Evolutionary conservation across 2,888 invertebrate genomes (phyloP), one percentile per base, ranked within the genome.

Genomic region (Prosopocoilus inquinatus): DNA sequence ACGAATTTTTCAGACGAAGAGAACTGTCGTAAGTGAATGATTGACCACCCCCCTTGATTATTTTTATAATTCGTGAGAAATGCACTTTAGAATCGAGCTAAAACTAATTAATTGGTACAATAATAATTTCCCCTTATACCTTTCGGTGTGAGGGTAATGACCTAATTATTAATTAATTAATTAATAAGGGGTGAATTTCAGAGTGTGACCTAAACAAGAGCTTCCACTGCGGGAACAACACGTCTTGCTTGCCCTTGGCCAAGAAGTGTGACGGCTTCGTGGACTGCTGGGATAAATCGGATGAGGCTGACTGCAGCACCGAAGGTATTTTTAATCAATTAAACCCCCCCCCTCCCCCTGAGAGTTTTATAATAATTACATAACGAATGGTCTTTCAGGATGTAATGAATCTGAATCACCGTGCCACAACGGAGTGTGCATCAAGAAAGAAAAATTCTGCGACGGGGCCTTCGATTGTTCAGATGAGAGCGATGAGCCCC

Each of bases 211-310:
- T 84, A 60, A 78, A 80, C 38, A 84, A 83, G 53, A 83, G 88
- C 72, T 90, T 90, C 72, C 87, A 85, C 47, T 90, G 90, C 70
- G 87, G 88, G 45, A 86, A 88, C 66, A 80, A 81, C 47, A 88
- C 88, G 62, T 89, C 89, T 46, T 90, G 90, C 75, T 80, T 90
- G 56, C 77, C 85, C n/a, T 80, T 84, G 59, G 77, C 78, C n/a
- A 86, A 84, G 71, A 80, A 81, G 65, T 90, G 90, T 73, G 85
- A 90, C 70, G 86, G 88, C 35, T 77, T 82, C 57, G 83, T 89
- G 57, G 89, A 90, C 72, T 90, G 90, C 70, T 90, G 89, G 89
- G 89, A 90, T 73, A 87, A 85, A 53, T 81, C 81, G 36, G 90
- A 90, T 70, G 90, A 90, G 81, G 77, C 83, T 33, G 84, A 87